These are phyloP conservation scores for Hexactinellida sp. DNA, from an alignment of 37 sponge, comb jelly and placozoan genomes.

Conservation along the genomic window DNA sequence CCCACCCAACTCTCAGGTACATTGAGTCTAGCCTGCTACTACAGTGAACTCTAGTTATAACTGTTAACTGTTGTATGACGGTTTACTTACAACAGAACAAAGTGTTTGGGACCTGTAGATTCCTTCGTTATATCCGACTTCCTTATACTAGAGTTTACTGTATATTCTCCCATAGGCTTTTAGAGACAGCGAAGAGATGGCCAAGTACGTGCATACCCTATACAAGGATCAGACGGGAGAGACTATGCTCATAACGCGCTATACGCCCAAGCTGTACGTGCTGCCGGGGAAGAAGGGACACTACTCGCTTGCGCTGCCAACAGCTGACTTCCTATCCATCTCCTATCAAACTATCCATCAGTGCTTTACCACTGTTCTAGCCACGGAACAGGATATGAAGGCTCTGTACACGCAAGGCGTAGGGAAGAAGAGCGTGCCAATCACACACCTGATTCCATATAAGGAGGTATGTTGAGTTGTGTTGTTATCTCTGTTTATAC, in stretches of 20 bases:
- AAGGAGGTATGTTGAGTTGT: background rate
- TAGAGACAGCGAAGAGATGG: constrained; percentile 7
- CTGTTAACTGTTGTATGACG: no score
- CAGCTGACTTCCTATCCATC: background rate
- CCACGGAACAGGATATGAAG: background rate
- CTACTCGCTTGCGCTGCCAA: background rate
- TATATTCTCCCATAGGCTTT: no score
- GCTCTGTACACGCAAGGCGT: background rate
- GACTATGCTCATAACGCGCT: background rate
- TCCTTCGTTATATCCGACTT: no score
- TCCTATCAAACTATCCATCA: background rate
- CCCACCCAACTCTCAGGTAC: background rate
- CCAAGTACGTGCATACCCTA: background rate
- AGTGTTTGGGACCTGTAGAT: no score
- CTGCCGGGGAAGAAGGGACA: background rate
- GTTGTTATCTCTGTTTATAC: no score
- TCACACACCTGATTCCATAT: background rate
- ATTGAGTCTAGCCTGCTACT: no score
- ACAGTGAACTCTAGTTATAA: no score
- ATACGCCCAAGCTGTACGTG: background rate
- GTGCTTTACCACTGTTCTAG: background rate
- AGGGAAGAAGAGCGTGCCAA: background rate
- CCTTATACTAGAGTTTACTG: no score
- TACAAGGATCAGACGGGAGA: background rate
- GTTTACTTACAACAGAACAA: no score